Conservation (phyloP, 1,140 invertebrate genomes). For the Planococcus citri region DNA sequence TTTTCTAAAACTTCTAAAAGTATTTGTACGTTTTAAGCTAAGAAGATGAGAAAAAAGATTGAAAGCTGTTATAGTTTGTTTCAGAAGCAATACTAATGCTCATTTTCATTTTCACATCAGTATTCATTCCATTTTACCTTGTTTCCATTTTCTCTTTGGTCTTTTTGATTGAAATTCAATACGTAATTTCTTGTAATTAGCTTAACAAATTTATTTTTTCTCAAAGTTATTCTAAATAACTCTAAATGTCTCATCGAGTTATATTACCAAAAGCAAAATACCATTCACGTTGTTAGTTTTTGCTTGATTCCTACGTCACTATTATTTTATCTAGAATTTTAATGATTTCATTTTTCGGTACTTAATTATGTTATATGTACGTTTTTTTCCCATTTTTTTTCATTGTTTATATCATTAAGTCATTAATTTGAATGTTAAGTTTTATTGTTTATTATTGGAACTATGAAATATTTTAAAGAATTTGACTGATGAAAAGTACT, state of each 20-base stretch:
- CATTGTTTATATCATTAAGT: no score
- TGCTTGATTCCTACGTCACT: not conserved
- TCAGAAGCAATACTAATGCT: not conserved
- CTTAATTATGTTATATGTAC: no score
- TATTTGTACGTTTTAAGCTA: not conserved
- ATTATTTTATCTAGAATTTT: not conserved
- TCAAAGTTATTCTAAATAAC: not conserved
- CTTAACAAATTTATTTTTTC: no score
- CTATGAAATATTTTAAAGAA: no score
- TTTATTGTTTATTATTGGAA: no score
- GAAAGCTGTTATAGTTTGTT: not conserved
- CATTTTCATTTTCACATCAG: not conserved
- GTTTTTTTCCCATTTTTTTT: no score
- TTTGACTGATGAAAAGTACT: no score
- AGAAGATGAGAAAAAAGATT: not conserved
- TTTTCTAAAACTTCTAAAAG: not conserved
- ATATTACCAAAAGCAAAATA: not conserved
- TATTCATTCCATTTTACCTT: not conserved
- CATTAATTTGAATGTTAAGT: no score
- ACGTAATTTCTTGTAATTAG: no score
- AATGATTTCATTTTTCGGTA: no score
- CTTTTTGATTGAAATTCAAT: no score
- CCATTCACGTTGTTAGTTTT: not conserved
- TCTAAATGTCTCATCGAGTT: not conserved
- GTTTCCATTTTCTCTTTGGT: not conserved